Evolutionary conservation across 64 coral and sea anemone genomes (phyloP).

Genomic region (Pocillopora damicornis): DNA sequence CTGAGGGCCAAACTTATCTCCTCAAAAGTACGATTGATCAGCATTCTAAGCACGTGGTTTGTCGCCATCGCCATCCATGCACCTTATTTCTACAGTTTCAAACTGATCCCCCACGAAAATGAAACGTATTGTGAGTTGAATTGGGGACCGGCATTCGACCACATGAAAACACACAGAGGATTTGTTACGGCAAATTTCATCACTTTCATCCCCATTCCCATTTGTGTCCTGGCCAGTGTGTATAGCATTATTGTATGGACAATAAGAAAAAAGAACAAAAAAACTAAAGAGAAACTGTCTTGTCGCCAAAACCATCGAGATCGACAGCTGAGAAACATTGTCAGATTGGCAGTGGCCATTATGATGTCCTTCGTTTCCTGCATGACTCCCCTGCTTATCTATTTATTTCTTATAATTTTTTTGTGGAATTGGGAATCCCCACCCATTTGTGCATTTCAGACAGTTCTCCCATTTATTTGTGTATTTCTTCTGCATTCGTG

Average conservation of each 20-base stretch:
- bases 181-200: not conserved
- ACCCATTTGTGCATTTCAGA: not conserved
- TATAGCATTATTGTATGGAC: constrained; percentile 3
- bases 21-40: not conserved
- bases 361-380: not conserved
- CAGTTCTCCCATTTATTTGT: not conserved
- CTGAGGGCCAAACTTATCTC: not conserved
- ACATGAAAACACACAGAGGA: not conserved
- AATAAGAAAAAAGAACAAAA: not conserved
- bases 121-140: not conserved
- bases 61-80: not conserved
- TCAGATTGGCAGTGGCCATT: constrained; percentile 22
- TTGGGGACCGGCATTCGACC: constrained; percentile 7
- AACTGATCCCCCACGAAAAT: not conserved
- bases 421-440: not conserved
- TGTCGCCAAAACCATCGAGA: not conserved
- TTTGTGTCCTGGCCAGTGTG: not conserved
- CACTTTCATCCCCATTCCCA: not conserved
- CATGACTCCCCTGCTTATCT: not conserved
- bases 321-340: not conserved
- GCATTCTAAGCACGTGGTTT: constrained; percentile 28
- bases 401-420: not conserved
- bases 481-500: constrained; percentile 10
- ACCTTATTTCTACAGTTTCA: constrained; percentile 1
- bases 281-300: not conserved